Evolutionary conservation across 2,113 vertebrate genomes (phyloP).

Genomic region (Phycodurus eques): DNA sequence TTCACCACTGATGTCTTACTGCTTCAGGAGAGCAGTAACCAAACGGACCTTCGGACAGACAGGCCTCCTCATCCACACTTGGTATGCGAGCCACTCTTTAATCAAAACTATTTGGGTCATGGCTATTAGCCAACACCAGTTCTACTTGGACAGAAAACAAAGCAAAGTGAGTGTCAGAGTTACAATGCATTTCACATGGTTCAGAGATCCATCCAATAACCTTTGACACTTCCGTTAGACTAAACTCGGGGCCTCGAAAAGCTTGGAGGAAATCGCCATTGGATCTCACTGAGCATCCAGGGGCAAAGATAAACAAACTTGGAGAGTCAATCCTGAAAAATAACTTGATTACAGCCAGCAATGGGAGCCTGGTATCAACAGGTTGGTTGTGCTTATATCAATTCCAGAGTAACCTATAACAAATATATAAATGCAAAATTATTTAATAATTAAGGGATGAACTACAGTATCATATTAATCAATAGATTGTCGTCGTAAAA

Average conservation of each 20-base stretch:
- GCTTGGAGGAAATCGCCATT: slow-evolving; percentile 88
- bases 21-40: slow-evolving; percentile 86
- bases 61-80: slow-evolving; percentile 91
- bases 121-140: slow-evolving; percentile 99
- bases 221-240: slow-evolving; percentile 66
- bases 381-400: slow-evolving; percentile 66
- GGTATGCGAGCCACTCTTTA: slow-evolving; percentile 94
- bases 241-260: slow-evolving; percentile 87
- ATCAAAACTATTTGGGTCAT: slow-evolving; percentile 99
- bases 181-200: not conserved
- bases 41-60: slow-evolving; percentile 95
- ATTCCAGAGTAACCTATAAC: not conserved
- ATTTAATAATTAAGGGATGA: not conserved
- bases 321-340: slow-evolving; percentile 82
- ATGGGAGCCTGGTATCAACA: slow-evolving; percentile 93
- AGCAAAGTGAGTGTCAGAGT: slow-evolving; percentile 85
- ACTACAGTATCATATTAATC: not conserved
- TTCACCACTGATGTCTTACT: not conserved
- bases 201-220: not conserved
- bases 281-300: slow-evolving; percentile 88
- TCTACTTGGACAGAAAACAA: slow-evolving; percentile 98
- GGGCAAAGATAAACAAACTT: slow-evolving; percentile 79
- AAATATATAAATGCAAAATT: not conserved
- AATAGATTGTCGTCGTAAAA: not conserved
- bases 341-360: slow-evolving; percentile 95